Percentiles rank a stretch among this genome's conserved stretches.
These are phyloP conservation scores for Seira ritae DNA, from an alignment of 2,888 invertebrate species.

Conservation along the genomic window DNA sequence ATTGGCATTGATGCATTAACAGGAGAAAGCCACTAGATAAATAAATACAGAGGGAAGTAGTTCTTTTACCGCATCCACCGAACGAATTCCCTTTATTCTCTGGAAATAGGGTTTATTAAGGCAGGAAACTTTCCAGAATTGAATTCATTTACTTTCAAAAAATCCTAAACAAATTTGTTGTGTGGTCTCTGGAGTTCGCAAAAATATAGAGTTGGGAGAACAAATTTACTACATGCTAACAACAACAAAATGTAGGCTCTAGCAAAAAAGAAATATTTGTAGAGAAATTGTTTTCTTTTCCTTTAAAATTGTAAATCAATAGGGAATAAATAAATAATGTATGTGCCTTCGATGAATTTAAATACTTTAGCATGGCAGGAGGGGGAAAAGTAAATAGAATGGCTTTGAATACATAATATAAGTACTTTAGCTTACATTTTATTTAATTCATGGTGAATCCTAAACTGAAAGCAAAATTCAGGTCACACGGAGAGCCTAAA, in stretches of 20 bases:
- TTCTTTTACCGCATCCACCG: not conserved
- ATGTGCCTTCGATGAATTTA: not conserved
- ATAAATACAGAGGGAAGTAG: not conserved
- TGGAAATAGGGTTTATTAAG: not conserved
- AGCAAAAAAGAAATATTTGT: too few species aligned
- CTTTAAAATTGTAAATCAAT: not conserved
- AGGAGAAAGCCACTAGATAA: not conserved
- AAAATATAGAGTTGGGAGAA: too few species aligned
- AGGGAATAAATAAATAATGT: not conserved
- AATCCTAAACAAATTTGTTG: not conserved
- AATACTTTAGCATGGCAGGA: not conserved
- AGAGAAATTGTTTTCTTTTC: not conserved
- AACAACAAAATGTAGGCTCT: too few species aligned
- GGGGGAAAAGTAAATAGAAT: slow-evolving; percentile 17
- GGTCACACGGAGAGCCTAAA: slow-evolving; percentile 4
- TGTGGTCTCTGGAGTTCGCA: not conserved
- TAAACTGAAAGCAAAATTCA: slow-evolving; percentile 15
- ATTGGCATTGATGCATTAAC: too few species aligned
- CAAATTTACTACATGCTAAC: too few species aligned
- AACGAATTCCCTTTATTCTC: not conserved
- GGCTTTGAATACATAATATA: too few species aligned
- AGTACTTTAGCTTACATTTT: not conserved
- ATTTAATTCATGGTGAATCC: not conserved
- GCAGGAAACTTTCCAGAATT: not conserved
- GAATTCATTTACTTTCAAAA: not conserved